A percentile compares a stretch with the other conserved stretches of the same genome.
phyloP scores from a whole-genome alignment of 2,888 invertebrate species.

The Plusia festucae region DNA sequence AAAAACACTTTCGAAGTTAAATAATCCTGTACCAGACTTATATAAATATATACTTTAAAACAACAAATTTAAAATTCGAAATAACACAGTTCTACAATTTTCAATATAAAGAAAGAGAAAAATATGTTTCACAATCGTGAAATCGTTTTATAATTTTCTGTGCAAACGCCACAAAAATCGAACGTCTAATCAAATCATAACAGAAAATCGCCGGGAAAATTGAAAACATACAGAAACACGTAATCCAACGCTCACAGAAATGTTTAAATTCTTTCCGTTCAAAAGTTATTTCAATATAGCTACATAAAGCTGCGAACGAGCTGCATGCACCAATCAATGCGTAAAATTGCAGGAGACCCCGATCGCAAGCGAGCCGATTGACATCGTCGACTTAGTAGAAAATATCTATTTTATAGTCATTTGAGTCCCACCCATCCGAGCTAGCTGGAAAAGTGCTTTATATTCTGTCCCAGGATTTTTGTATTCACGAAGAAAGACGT shows the following conservation, averaged over 20 bases:
- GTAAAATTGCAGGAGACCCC: slow-evolving; percentile 63
- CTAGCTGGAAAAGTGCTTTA: slow-evolving; percentile 34
- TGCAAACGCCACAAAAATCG: neutral
- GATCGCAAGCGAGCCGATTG: slow-evolving; percentile 53
- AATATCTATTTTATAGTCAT: slow-evolving; percentile 64
- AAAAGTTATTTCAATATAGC: slow-evolving; percentile 30
- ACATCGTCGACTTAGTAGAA: slow-evolving; percentile 56
- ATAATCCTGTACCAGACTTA: no score
- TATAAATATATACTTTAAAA: no score
- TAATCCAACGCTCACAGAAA: slow-evolving; percentile 2
- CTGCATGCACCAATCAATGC: slow-evolving; percentile 62
- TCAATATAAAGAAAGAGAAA: neutral
- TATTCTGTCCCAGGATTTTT: slow-evolving; percentile 32
- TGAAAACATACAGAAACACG: slow-evolving; percentile 26
- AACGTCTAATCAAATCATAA: slow-evolving; percentile 5
- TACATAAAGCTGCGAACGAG: slow-evolving; percentile 46
- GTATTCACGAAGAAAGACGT: slow-evolving; percentile 9
- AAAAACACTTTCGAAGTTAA: neutral
- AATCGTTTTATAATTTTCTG: neutral
- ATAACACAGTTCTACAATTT: neutral
- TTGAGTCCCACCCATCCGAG: slow-evolving; percentile 50
- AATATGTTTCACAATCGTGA: neutral
- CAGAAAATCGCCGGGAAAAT: neutral
- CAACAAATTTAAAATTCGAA: neutral
- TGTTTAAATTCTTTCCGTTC: slow-evolving; percentile 20